Base-by-base conservation (phyloP, 2,113 vertebrate genomes). In the Halcyon senegalensis region DNA sequence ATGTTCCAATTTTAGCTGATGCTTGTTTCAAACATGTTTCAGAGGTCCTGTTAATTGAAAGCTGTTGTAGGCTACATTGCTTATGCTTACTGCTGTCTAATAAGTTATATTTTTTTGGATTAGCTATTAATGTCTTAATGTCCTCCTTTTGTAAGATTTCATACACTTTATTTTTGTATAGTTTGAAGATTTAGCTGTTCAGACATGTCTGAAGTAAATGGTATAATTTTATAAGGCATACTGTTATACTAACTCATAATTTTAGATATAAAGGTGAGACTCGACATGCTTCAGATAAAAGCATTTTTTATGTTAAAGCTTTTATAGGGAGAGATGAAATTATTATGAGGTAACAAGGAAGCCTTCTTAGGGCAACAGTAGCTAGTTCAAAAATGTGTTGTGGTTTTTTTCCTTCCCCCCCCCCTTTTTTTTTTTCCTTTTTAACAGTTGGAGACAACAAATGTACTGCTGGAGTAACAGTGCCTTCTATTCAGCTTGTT, bases 81-180 rank as follows among this genome's bases (percentile, higher is more conserved):
- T 92, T 88, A 70, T 97, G 96, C 96, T 96, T 88, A 82, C 58
- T 97, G 93, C 96, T 97, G n/a, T 97, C 73, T 97, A 51, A 80
- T 96, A 94, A 93, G 91, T 96, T 97, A 67, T 90, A 94, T 93
- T 97, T 97, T 50, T 96, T 95, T 90, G 76, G 95, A 96, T 87
- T 94, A 91, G 95, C 95, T 96, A 92, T 97, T 93, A 94, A 93
- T 96, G 96, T 95, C 94, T 73, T 94, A 83, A 96, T 94, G 96
- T 97, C 84, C 96, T 96, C 68, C 78, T 94, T 94, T 93, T 94
- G 80, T 94, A 97, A 96, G 87, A 91, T 95, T 98, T 98, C 97
- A 97, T 98, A 98, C 94, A 94, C 93, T 98, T 98, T 97, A 96
- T 98, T 98, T 98, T 98, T 98, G 97, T 98, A 97, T 98, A 97